Evolutionary conservation across 2,797 vertebrate species (phyloP).

Genomic region (Mormyrops boulengeri): DNA sequence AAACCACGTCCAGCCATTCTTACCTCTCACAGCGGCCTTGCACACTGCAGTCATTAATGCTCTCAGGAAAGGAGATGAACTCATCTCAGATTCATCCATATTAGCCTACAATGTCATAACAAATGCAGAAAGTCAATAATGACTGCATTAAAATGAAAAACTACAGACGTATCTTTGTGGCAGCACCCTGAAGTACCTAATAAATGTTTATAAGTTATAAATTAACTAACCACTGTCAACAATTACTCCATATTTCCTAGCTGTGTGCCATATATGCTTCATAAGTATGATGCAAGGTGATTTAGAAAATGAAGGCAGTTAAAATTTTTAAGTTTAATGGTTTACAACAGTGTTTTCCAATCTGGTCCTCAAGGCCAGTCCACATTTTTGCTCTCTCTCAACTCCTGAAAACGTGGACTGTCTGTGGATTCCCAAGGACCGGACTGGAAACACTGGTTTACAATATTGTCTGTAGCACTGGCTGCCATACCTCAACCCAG

Average conservation of each 20-base stretch:
- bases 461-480: not conserved
- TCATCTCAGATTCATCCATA: slow-evolving; percentile 91
- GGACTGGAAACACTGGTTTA: not conserved
- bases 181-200: not conserved
- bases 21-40: slow-evolving; percentile 96
- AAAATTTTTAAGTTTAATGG: not conserved
- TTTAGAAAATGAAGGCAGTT: not conserved
- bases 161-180: not conserved
- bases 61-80: slow-evolving; percentile 91
- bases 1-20: slow-evolving; percentile 35
- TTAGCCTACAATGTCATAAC: slow-evolving; percentile 69
- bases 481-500: slow-evolving; percentile 87
- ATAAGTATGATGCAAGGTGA: not conserved
- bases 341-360: not conserved
- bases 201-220: not conserved
- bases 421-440: not conserved
- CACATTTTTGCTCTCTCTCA: not conserved
- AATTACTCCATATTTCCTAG: not conserved
- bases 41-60: slow-evolving; percentile 98
- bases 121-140: not conserved
- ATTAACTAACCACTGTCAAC: not conserved
- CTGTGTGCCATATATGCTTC: not conserved
- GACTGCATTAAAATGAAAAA: not conserved
- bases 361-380: not conserved
- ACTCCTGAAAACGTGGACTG: not conserved